Conservation (phyloP, 2,888 invertebrate species). For the Salticus scenicus region DNA sequence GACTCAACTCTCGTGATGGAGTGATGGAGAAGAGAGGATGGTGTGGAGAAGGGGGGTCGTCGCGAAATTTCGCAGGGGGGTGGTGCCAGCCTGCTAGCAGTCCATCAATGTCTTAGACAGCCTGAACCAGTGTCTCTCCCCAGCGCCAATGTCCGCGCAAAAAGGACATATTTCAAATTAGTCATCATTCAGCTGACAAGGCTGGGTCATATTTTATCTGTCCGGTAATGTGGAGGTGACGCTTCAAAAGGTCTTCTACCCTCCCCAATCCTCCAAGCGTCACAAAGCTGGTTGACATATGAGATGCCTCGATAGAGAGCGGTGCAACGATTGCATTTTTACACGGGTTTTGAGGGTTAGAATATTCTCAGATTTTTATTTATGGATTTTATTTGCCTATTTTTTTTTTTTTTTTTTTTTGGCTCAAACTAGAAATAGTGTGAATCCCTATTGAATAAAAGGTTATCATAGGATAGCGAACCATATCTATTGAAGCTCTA, state of each 20-base stretch:
- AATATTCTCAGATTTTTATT: background rate
- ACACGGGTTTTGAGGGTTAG: background rate
- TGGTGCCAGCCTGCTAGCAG: conserved; percentile 34
- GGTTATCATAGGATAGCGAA: no score
- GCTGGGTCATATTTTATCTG: conserved; percentile 71
- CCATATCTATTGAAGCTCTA: no score
- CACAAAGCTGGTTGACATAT: conserved; percentile 68
- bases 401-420: no score
- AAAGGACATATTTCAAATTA: conserved; percentile 72
- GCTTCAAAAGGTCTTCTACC: conserved; percentile 49
- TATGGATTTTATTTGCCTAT: no score
- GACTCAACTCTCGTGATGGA: conserved; percentile 53
- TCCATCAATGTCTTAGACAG: conserved; percentile 68
- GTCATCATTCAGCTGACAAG: conserved; percentile 71
- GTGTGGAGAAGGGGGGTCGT: background rate
- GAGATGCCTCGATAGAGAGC: conserved; percentile 45
- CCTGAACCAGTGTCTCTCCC: conserved; percentile 59
- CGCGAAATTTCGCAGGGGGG: conserved; percentile 31
- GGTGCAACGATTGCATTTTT: conserved; percentile 7
- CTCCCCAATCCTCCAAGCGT: conserved; percentile 27
- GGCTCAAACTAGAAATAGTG: no score
- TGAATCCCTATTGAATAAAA: no score
- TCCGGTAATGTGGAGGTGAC: conserved; percentile 69
- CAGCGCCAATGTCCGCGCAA: conserved; percentile 58
- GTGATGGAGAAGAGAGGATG: conserved; percentile 28